Base-by-base conservation (phyloP, 2,888 invertebrate genomes). In the Sinohyriopsis cumingii region DNA sequence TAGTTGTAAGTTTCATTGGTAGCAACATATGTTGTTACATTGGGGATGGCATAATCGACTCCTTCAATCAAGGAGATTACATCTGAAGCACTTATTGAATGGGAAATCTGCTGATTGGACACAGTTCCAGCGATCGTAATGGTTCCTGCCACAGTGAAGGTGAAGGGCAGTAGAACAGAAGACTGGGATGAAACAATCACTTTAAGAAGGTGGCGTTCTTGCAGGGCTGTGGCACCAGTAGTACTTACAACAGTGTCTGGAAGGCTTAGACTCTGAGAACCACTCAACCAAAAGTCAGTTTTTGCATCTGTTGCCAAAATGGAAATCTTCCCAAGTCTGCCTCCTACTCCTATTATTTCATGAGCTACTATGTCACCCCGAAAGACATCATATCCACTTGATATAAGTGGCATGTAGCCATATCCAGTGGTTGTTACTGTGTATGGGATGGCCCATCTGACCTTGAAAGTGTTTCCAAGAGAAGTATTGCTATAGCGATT, bases 331-430 rank as follows among this genome's bases (percentile, higher is more conserved):
- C 45, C 45, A 45, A 78, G 63, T 0, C 76, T 60, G 28, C 67
- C 71, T 0, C 67, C 71, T 0, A 71, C 63, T 6, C 63, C 71
- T 12, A n/a, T 28, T 24, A 71, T 71, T 53, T 78, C 69, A 62
- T 77, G 78, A 12, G 81, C 86, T 15, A 86, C 64, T 6, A 84
- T 73, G 62, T 84, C 82, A 5, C 85, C 85, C 3, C 78, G 72
- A 4, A 64, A 22, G 0, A 87, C 78, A 22, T 77, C 65, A 18
- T 67, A 54, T 22, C 73, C 67, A 18, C 71, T 61, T 2, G 56
- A 54, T 5, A 69, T 66, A 5, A 71, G 65, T 12, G 62, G 19
- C 0, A 74, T 22, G 63, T 77, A 80, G 28, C 76, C 72, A 69
- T 81, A 78, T 1, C 83, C 83, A 20, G 72, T 61, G 7, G 57